Evolutionary conservation across 30 jellyfish, hydroid and myxozoan genomes (phyloP), one percentile per base, ranked within the genome.

Genomic region (Turritopsis dohrnii): DNA sequence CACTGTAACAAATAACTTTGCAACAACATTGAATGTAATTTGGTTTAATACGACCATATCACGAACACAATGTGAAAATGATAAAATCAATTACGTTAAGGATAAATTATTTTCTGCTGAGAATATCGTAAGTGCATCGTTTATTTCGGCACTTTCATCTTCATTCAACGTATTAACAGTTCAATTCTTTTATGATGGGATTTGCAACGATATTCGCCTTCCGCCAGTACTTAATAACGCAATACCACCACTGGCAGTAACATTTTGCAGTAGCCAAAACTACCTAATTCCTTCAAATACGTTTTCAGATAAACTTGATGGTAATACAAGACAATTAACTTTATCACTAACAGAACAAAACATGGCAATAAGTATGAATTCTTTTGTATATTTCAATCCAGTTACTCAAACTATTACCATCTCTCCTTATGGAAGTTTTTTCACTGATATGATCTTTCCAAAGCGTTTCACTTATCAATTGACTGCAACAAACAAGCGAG

Each of bases 401-500:
- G 16, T 18, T 21, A 80, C 89, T 3, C 96, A 88, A 53, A 85
- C 80, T 29, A 21, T 93, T 18, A 27, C 66, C 24, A 75, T 81
- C 18, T 86, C 85, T 28, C 84, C 83, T 8, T 52, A 83, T 22
- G 87, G 74, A 25, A 54, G 74, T 16, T 22, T 81, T 3, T 22
- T 88, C 9, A 53, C 84, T 0, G 74, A 24, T 7, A 52, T 27
- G 0, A 53, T 71, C n/a, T 20, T 74, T 28, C 92, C 96, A 9
- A 71, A 74, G 16, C 26, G 74, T 26, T n/a, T 66, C 18, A n/a
- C 85, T 1, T 92, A 29, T 71, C 69, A 13, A 28, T 80, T 93
- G 13, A 88, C 66, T 25, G 98, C 98, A 18, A 82, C 98, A 3
- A 74, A 88, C 23, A 93, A 93, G 52, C 87, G 98, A 21, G 98